phyloP scores from a whole-genome alignment of 2,888 invertebrate genomes.

The Drosophila differens region DNA sequence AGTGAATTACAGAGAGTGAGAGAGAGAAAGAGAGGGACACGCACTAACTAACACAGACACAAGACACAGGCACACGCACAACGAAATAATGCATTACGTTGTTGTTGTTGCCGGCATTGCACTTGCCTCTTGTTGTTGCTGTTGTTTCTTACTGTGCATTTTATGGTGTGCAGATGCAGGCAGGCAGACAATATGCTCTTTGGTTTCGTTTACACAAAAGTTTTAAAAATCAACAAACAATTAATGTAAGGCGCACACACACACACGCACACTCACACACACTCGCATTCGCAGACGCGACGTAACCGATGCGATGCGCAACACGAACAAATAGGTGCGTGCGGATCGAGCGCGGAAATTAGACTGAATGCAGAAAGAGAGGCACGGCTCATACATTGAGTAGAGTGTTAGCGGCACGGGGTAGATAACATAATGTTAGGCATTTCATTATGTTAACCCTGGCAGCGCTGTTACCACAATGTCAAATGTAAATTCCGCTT shows the following conservation, averaged over 20 bases:
- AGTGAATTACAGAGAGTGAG: constrained; percentile 7
- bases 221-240: constrained; percentile 56
- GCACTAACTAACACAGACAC: constrained; percentile 36
- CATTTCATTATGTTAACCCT: constrained; percentile 6
- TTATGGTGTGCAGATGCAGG: constrained; percentile 45
- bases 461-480: neutral
- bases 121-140: constrained; percentile 49
- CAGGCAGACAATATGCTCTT: constrained; percentile 49
- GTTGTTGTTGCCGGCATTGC: constrained; percentile 57
- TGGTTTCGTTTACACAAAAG: constrained; percentile 52
- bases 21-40: constrained; percentile 29
- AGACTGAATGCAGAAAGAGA: constrained; percentile 33
- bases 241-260: constrained; percentile 35
- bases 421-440: constrained; percentile 3
- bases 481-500: neutral
- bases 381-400: constrained; percentile 5
- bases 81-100: constrained; percentile 59
- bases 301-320: constrained; percentile 46
- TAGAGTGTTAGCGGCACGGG: constrained; percentile 2
- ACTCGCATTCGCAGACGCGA: constrained; percentile 37
- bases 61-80: constrained; percentile 25
- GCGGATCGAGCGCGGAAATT: constrained; percentile 46
- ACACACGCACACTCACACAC: constrained; percentile 28
- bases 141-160: constrained; percentile 57
- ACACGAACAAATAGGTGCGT: constrained; percentile 32